Percentiles rank a stretch among this genome's conserved stretches.
phyloP scores from a whole-genome alignment of 2,113 vertebrate genomes.

The Cathartes aura region DNA sequence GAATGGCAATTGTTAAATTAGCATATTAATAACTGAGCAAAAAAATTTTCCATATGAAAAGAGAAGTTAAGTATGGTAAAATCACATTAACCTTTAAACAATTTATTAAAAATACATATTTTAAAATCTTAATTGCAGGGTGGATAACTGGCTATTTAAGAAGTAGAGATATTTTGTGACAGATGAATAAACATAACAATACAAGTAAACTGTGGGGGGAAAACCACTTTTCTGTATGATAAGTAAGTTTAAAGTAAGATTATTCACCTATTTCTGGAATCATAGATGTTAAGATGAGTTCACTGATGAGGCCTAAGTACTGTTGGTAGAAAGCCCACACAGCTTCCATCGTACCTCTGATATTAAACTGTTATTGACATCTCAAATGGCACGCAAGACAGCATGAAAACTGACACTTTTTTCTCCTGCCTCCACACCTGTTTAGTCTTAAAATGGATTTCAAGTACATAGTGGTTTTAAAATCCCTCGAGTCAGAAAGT shows the following conservation, averaged over 20 bases:
- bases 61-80: not conserved
- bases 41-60: not conserved
- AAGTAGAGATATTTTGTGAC: not conserved
- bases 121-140: not conserved
- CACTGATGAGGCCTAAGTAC: not conserved
- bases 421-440: not conserved
- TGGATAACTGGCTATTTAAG: not conserved
- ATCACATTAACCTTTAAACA: not conserved
- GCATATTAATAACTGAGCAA: not conserved
- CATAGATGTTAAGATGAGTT: not conserved
- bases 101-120: not conserved
- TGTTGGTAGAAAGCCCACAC: not conserved
- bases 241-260: not conserved
- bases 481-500: not conserved
- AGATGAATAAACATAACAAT: not conserved
- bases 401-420: not conserved
- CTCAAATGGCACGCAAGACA: not conserved
- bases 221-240: not conserved
- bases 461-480: not conserved
- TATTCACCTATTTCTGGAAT: not conserved
- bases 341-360: not conserved
- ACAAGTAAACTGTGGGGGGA: not conserved
- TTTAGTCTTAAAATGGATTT: conserved; percentile 47
- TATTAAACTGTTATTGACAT: not conserved
- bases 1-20: not conserved